These are phyloP conservation scores for Tragelaphus imberbis DNA, from an alignment of 2,113 vertebrate genomes.

Conservation along the genomic window DNA sequence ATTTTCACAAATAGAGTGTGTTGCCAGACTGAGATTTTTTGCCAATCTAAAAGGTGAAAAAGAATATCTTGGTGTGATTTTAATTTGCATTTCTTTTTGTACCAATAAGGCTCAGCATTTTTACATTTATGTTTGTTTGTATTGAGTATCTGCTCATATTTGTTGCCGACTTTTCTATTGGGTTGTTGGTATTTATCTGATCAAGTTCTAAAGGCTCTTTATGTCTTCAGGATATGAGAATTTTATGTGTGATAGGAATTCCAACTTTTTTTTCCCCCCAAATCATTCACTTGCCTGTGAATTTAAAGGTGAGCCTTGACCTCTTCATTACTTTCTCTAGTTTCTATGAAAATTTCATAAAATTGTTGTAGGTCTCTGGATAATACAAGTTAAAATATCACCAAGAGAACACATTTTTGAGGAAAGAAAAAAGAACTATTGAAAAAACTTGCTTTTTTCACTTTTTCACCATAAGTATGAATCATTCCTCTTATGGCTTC, in stretches of 20 bases:
- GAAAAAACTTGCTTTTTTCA: background rate
- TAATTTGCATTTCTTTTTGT: background rate
- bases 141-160: background rate
- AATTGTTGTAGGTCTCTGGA: background rate
- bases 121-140: background rate
- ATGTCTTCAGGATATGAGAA: background rate
- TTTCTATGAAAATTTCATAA: background rate
- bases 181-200: background rate
- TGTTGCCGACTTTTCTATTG: background rate
- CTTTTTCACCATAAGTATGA: background rate
- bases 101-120: background rate
- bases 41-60: background rate
- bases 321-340: background rate
- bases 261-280: background rate
- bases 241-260: background rate
- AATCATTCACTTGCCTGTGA: background rate
- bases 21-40: background rate
- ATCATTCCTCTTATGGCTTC: background rate
- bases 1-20: background rate
- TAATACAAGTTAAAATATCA: background rate
- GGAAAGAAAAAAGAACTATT: background rate
- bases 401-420: background rate
- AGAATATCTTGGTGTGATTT: background rate
- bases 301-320: background rate
- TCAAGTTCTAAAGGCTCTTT: background rate